A percentile compares a stretch with the other conserved stretches of the same genome.
These are phyloP conservation scores for Dicrurus megarhynchus DNA, from an alignment of 2,113 vertebrate species.

Conservation along the genomic window DNA sequence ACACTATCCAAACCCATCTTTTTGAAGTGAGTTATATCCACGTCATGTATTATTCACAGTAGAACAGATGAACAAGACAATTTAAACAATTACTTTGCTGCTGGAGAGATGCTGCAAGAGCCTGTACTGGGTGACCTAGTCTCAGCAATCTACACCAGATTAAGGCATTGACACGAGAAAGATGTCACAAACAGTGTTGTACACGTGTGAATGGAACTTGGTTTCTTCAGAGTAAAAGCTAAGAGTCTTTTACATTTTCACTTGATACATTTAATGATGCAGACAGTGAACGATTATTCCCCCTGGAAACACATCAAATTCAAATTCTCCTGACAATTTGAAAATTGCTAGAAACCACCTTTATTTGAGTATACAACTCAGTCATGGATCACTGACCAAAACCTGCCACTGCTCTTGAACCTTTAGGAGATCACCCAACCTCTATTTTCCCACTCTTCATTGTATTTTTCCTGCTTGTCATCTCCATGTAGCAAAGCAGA, in stretches of 20 bases:
- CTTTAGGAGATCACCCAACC: background rate
- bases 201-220: accelerated
- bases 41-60: background rate
- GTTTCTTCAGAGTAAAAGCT: background rate
- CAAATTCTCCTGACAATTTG: background rate
- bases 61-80: background rate
- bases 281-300: background rate
- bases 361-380: background rate
- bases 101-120: background rate
- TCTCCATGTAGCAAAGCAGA: background rate
- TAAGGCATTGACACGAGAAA: background rate
- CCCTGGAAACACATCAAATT: background rate
- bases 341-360: background rate
- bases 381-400: background rate
- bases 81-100: background rate
- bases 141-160: background rate
- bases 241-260: background rate
- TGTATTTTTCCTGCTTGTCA: background rate
- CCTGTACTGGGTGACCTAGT: accelerated
- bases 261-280: background rate
- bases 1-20: background rate
- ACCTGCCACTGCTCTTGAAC: background rate
- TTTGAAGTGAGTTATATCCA: background rate
- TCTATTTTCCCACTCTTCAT: background rate
- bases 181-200: background rate